Conservation (phyloP, 2,113 vertebrate genomes). For the Dromiciops gliroides region DNA sequence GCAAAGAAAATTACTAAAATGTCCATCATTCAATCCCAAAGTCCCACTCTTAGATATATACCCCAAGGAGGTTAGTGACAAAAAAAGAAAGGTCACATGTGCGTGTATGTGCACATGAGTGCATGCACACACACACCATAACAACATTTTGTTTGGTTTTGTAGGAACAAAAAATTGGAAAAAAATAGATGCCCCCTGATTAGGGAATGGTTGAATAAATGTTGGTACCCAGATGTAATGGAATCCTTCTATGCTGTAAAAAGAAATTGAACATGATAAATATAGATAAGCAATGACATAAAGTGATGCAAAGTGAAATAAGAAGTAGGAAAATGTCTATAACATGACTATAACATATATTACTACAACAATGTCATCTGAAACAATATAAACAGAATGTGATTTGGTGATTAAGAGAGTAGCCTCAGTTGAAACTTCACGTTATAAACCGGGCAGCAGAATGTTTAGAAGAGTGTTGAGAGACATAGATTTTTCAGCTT, state of each 20-base stretch:
- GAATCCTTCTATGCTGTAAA: not conserved
- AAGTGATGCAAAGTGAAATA: not conserved
- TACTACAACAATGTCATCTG: not conserved
- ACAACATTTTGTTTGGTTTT: not conserved
- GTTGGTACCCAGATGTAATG: not conserved
- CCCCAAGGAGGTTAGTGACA: not conserved
- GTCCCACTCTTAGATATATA: not conserved
- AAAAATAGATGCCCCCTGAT: not conserved
- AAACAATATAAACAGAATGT: not conserved
- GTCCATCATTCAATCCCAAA: not conserved
- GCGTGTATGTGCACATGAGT: not conserved
- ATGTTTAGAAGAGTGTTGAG: not conserved
- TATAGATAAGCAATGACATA: not conserved
- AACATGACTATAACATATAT: too few species aligned
- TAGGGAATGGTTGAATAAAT: not conserved
- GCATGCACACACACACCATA: not conserved
- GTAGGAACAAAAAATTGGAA: not conserved
- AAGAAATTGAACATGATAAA: not conserved
- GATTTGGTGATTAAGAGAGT: not conserved
- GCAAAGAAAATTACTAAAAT: not conserved
- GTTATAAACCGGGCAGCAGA: not conserved
- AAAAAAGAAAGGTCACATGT: not conserved
- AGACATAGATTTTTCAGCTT: not conserved
- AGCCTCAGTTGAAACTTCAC: not conserved
- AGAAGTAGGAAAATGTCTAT: not conserved